Evolutionary conservation across 2,113 vertebrate species (phyloP), one percentile per base, ranked within the genome.

Genomic region (Oreochromis spilurus): DNA sequence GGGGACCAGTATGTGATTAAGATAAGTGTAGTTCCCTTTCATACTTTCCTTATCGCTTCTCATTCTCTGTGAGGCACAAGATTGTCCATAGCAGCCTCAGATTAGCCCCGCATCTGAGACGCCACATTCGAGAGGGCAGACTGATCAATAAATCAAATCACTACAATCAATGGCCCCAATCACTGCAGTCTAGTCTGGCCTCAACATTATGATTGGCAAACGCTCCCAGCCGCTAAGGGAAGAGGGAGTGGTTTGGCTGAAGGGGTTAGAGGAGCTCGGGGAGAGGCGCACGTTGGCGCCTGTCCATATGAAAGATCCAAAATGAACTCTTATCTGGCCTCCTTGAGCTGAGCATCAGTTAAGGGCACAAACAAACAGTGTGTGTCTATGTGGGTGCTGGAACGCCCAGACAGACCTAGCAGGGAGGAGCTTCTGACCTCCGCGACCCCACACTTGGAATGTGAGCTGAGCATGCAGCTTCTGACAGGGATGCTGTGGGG

Each of bases 111-210:
- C 97, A 97, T 97, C 97, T 97, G 96, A 97, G 97, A 98, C 95
- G 97, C 97, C 97, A 97, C 97, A 97, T 97, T 98, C 91, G 96
- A 97, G 97, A 93, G 79, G 80, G 96, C 96, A 95, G 96, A 97
- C 97, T 96, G 97, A 99, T 99, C 99, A 97, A 99, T 99, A 99
- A 98, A 99, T 99, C 98, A 99, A 99, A 99, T 97, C 97, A 96
- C 92, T 95, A 96, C 97, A 97, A 99, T 99, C 99, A 97, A 99
- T 99, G 94, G 96, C 93, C 93, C 97, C 97, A 97, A 98, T 98
- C 97, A 97, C 97, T 95, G 96, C 91, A 96, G 95, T 96, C 96
- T 96, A 96, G 98, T 97, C 98, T 97, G 97, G 97, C 96, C 97
- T 94, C 96, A 96, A 97, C 97, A 97, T 98, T 98, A 98, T 98